A percentile compares a stretch with the other conserved stretches of the same genome.
Evolutionary conservation across 2,888 invertebrate species (phyloP).

Genomic region (Caenorhabditis sp.): DNA sequence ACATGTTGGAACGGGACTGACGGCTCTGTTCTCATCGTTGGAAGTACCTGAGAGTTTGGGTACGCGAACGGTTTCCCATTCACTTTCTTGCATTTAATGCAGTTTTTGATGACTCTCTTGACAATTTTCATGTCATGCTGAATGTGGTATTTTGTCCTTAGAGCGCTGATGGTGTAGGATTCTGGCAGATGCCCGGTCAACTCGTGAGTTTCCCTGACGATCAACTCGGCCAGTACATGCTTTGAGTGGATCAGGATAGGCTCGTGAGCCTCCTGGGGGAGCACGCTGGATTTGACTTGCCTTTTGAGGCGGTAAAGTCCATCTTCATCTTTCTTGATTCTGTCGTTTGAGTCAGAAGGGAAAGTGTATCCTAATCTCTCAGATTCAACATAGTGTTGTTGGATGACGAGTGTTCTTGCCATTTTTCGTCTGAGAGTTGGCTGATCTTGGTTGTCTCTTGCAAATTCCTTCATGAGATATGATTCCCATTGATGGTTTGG

Average conservation of each 20-base stretch:
- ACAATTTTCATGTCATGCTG: not conserved
- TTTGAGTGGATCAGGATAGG: slow-evolving; percentile 81
- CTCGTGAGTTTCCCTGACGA: slow-evolving; percentile 9
- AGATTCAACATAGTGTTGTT: too few relatives aligned
- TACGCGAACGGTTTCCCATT: not conserved
- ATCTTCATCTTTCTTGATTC: too few relatives aligned
- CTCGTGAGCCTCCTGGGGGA: slow-evolving; percentile 59
- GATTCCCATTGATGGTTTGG: too few relatives aligned
- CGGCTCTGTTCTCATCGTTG: too few relatives aligned
- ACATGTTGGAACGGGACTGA: slow-evolving; percentile 79
- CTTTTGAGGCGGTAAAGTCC: not conserved
- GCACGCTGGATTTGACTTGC: slow-evolving; percentile 30
- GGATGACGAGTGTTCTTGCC: too few relatives aligned
- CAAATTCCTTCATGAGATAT: too few relatives aligned
- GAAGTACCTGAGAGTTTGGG: too few relatives aligned
- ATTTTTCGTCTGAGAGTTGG: too few relatives aligned
- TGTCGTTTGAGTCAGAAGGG: too few relatives aligned
- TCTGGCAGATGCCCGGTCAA: not conserved
- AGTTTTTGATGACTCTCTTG: not conserved
- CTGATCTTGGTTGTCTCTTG: too few relatives aligned
- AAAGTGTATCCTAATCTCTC: too few relatives aligned
- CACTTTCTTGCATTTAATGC: not conserved
- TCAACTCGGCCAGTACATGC: not conserved
- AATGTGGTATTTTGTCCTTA: slow-evolving; percentile 8
- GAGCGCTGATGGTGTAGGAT: not conserved